Evolutionary conservation across 2,888 invertebrate species (phyloP), one percentile per base, ranked within the genome.

Genomic region (Epiblema foenella): DNA sequence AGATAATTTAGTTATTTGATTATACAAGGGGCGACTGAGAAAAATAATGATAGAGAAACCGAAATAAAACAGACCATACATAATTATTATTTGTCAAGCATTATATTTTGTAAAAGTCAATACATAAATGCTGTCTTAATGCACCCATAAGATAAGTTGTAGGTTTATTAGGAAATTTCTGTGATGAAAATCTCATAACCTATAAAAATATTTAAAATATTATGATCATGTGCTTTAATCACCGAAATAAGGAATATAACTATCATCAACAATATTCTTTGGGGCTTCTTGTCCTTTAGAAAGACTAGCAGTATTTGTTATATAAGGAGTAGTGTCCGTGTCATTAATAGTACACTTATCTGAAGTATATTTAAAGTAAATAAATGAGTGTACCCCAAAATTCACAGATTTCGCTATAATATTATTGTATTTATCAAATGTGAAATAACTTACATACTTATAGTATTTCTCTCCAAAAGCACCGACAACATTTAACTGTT

Each of bases 341-440:
- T 60, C 17, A 29, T 42, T 49, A 17, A 60, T 60, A 11, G 9
- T 46, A 24, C 60, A 60, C 1, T 46, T 10, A 1, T 60, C 46
- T 29, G 60, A 46, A n/a, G 60, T 60, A 29, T 46, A n/a, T 12
- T 29, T 60, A 11, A 60, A 60, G 17, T 46, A 46, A 60, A 46
- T 60, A 7, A 29, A 29, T 46, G 24, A 20, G 0, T 39, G 11
- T 12, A 39, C 20, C 5, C 33, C 33, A 8, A 7, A 2, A 7
- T 60, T 24, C 3, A n/a, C 24, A 29, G 46, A 29, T 29, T 46
- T 46, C 3, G 60, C 60, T 60, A 60, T 46, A 46, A 60, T 46
- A 46, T 60, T 60, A 17, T 17, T 12, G 7, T 60, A 29, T 29
- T 60, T 60, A 60, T 60, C 60, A 10, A 60, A 60, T 17, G 15